Conservation (phyloP, 2,888 invertebrate species). For the Pilophorus perplexus region DNA sequence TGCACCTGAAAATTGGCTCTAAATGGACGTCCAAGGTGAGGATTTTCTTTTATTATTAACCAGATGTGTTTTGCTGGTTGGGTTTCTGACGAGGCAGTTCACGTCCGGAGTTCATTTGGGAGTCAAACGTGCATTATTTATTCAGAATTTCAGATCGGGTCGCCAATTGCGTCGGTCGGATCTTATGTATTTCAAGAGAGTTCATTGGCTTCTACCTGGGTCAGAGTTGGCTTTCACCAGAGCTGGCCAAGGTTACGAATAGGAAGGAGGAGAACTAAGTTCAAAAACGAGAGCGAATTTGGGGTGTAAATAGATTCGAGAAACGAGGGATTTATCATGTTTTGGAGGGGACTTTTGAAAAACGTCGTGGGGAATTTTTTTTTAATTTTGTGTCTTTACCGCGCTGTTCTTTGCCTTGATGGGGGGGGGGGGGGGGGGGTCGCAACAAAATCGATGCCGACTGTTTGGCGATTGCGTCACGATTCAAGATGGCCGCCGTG, state of each 20-base stretch:
- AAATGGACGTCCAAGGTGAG: too few species aligned
- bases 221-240: constrained; percentile 23
- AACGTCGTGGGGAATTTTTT: background rate
- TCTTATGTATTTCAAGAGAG: too few species aligned
- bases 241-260: constrained; percentile 7
- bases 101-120: background rate
- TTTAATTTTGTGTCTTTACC: constrained; percentile 17
- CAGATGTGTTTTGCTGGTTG: too few species aligned
- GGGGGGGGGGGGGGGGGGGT: constrained; percentile 11
- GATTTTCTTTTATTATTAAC: too few species aligned
- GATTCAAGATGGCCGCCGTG: constrained; percentile 30
- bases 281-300: background rate
- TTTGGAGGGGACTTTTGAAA: background rate
- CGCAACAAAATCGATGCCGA: constrained; percentile 36
- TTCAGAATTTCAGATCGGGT: constrained; percentile 15
- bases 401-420: background rate
- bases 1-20: too few species aligned
- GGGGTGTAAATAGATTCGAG: background rate
- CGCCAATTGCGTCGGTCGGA: background rate
- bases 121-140: constrained; percentile 22
- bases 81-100: background rate
- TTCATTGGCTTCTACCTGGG: constrained; percentile 25
- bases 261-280: background rate
- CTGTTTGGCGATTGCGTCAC: constrained; percentile 39
- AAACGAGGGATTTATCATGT: background rate